phyloP scores from a whole-genome alignment of 2,113 vertebrate genomes.

The Brachirus orientalis region DNA sequence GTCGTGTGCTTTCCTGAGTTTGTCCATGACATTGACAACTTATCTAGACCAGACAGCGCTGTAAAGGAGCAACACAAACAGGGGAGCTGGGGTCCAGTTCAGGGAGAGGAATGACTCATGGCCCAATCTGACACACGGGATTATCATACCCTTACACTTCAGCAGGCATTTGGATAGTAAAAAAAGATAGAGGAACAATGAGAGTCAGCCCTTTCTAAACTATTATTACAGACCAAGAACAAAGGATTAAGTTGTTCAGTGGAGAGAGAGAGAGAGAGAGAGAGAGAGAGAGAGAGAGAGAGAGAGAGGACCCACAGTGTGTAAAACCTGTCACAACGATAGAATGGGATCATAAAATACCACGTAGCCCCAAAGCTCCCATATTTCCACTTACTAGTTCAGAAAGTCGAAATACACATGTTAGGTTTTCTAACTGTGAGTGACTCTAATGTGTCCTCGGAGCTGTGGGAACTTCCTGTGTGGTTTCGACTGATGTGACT shows the following conservation, averaged over 20 bases:
- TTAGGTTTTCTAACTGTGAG: constrained; percentile 9
- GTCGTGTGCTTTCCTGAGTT: constrained; percentile 14
- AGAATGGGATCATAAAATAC: constrained; percentile 16
- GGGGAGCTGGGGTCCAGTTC: constrained; percentile 17
- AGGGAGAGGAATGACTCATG: constrained; percentile 53
- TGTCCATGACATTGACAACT: constrained; percentile 34
- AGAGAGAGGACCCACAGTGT: neutral
- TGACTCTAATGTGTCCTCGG: constrained; percentile 22
- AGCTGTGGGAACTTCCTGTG: constrained; percentile 45
- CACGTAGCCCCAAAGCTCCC: neutral
- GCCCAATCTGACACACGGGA: constrained; percentile 42
- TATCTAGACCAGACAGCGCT: constrained; percentile 27
- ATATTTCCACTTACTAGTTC: constrained; percentile 13
- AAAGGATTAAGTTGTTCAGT: constrained; percentile 10
- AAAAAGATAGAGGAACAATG: constrained; percentile 33
- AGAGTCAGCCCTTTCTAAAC: constrained; percentile 32
- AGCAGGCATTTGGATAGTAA: constrained; percentile 31
- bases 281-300: neutral
- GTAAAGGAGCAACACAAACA: constrained; percentile 55
- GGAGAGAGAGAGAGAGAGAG: neutral
- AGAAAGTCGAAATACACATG: constrained; percentile 1
- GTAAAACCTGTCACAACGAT: constrained; percentile 13
- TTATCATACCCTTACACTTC: constrained; percentile 72
- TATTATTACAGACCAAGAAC: constrained; percentile 21
- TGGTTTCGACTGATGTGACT: constrained; percentile 42